A percentile compares a stretch with the other conserved stretches of the same genome.
phyloP scores from a whole-genome alignment of 2,888 invertebrate species.

The Fragum fragum region DNA sequence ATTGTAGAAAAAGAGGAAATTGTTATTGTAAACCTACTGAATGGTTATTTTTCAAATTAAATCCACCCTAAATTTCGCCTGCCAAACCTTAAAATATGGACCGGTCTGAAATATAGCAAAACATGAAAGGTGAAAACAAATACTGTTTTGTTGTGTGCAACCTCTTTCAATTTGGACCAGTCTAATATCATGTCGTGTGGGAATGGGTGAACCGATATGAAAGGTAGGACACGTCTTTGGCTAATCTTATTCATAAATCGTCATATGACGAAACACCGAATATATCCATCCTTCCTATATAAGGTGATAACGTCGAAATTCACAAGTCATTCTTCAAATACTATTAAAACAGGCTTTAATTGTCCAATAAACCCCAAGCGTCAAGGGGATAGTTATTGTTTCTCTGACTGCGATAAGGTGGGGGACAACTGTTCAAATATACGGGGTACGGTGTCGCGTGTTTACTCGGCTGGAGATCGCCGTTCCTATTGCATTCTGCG shows the following conservation, averaged over 20 bases:
- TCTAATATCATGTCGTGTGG: too few species aligned
- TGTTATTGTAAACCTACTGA: too few species aligned
- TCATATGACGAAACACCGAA: slow-evolving; percentile 12
- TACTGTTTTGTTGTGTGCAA: too few species aligned
- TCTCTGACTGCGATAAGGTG: neutral
- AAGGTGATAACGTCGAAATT: neutral
- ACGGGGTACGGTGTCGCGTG: neutral
- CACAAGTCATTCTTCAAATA: neutral
- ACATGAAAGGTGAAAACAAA: too few species aligned
- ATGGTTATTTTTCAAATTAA: too few species aligned
- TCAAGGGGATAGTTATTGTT: neutral
- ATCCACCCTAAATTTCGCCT: too few species aligned
- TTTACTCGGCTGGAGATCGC: neutral
- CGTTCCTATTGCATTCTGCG: neutral
- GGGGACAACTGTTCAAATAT: neutral
- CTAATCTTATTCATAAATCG: neutral
- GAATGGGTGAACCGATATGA: neutral
- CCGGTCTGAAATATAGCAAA: too few species aligned
- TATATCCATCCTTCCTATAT: neutral
- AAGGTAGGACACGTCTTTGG: neutral
- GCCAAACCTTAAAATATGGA: too few species aligned
- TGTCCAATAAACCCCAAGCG: neutral
- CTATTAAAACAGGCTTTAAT: neutral
- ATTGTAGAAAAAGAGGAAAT: too few species aligned
- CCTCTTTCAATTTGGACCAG: too few species aligned